Evolutionary conservation across 2,888 invertebrate genomes (phyloP).

Genomic region (Volucella zonaria): DNA sequence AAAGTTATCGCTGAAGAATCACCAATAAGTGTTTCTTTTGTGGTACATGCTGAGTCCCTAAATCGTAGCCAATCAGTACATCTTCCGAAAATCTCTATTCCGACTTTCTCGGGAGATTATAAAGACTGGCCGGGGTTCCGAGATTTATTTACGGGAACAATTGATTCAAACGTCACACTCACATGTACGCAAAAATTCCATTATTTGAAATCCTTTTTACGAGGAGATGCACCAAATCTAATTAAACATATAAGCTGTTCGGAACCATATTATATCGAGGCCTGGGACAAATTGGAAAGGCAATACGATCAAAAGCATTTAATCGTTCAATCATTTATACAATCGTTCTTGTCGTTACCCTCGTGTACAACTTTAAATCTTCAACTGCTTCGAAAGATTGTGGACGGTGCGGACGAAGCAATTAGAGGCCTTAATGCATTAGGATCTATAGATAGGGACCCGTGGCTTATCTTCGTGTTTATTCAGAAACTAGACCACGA

Average conservation of each 20-base stretch:
- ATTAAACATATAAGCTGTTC: too few relatives aligned
- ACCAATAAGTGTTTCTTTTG: not conserved
- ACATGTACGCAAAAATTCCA: conserved; percentile 61
- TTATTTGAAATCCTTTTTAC: conserved; percentile 58
- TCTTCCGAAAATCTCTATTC: conserved; percentile 56
- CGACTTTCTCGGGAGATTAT: conserved; percentile 55
- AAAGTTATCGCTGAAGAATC: not conserved
- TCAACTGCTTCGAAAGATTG: conserved; percentile 26
- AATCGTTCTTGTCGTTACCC: conserved; percentile 2
- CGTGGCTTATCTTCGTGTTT: conserved; percentile 43
- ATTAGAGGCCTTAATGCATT: conserved; percentile 29
- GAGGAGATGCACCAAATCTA: conserved; percentile 56
- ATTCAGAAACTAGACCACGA: conserved; percentile 10
- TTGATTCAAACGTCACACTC: conserved; percentile 43
- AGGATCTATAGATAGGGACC: conserved; percentile 12
- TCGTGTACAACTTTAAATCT: conserved; percentile 22
- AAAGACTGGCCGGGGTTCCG: conserved; percentile 66
- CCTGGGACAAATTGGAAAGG: too few relatives aligned
- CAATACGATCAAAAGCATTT: conserved; percentile 57
- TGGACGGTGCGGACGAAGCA: not conserved
- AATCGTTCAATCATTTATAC: conserved; percentile 57
- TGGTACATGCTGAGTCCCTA: too few relatives aligned
- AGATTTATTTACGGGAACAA: conserved; percentile 56
- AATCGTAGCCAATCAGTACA: conserved; percentile 1
- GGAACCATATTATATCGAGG: too few relatives aligned